Evolutionary conservation across 1,140 invertebrate genomes (phyloP).

Genomic region (Drosophila nebulosa): DNA sequence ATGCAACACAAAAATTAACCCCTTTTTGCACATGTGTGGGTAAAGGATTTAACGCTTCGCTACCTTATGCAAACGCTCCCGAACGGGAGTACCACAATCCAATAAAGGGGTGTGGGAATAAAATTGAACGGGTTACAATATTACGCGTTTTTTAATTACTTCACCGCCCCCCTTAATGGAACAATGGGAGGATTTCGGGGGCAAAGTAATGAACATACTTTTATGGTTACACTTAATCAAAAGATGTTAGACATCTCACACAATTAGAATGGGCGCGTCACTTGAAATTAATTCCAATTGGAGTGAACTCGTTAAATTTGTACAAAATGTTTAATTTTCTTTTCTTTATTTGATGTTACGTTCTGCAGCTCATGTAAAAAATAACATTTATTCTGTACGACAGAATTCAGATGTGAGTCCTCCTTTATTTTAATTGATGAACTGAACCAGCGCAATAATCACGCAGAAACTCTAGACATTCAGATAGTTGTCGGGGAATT

Average conservation of each 20-base stretch:
- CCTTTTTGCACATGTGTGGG: slow-evolving; percentile 50
- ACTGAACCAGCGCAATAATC: slow-evolving; percentile 43
- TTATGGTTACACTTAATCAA: slow-evolving; percentile 47
- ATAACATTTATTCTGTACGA: slow-evolving; percentile 59
- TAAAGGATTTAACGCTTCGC: slow-evolving; percentile 40
- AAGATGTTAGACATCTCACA: slow-evolving; percentile 14
- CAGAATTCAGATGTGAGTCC: slow-evolving; percentile 42
- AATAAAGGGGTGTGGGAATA: not conserved
- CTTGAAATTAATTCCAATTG: slow-evolving; percentile 3
- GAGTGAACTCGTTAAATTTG: slow-evolving; percentile 27
- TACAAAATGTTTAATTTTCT: slow-evolving; percentile 70
- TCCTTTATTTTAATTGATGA: slow-evolving; percentile 37
- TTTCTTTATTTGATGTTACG: slow-evolving; percentile 70
- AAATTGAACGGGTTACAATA: slow-evolving; percentile 43
- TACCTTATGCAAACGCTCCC: too few species aligned
- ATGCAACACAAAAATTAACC: slow-evolving; percentile 51
- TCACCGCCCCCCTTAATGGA: not conserved
- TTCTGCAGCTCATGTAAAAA: slow-evolving; percentile 65
- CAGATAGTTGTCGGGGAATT: slow-evolving; percentile 99
- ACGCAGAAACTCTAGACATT: slow-evolving; percentile 83
- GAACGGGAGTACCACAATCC: slow-evolving; percentile 10
- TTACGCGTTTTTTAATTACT: slow-evolving; percentile 60
- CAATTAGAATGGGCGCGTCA: slow-evolving; percentile 1
- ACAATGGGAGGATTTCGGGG: not conserved
- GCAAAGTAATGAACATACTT: slow-evolving; percentile 6